Evolutionary conservation across 2,113 vertebrate species (phyloP).

Genomic region (Xenopus laevis): DNA sequence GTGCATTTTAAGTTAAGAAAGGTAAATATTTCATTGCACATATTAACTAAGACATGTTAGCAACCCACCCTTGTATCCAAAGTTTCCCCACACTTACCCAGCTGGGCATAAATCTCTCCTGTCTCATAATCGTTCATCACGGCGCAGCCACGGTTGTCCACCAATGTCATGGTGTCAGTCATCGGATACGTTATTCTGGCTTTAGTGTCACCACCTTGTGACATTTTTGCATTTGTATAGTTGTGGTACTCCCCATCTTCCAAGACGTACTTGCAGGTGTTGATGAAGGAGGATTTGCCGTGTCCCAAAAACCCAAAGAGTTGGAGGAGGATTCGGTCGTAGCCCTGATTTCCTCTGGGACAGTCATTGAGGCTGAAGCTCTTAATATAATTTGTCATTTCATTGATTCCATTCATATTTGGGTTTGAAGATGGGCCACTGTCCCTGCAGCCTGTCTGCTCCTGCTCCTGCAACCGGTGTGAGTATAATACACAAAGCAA

Average conservation of each 20-base stretch:
- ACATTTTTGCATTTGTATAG: no score
- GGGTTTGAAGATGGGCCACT: no score
- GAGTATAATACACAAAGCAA: no score
- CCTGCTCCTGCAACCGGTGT: no score
- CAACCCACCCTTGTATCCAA: no score
- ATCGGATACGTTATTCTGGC: neutral
- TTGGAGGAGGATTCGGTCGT: constrained; percentile 18
- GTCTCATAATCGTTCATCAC: neutral
- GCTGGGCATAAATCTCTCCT: constrained; percentile 8
- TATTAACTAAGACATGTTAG: no score
- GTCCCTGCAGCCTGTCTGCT: no score
- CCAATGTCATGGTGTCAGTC: neutral
- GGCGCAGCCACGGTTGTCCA: neutral
- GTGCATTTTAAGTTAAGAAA: neutral
- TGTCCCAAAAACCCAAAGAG: constrained; percentile 20
- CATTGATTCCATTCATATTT: no score
- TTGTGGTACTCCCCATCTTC: neutral
- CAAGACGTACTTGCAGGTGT: constrained; percentile 26
- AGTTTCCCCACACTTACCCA: neutral
- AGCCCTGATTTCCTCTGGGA: constrained; percentile 19
- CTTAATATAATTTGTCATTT: neutral
- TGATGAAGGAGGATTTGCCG: constrained; percentile 30
- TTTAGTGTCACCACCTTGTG: neutral
- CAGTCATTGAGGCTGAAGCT: constrained; percentile 24
- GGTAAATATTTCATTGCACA: neutral